phyloP scores from a whole-genome alignment of 1,140 invertebrate genomes.

The Metaphire vulgaris region DNA sequence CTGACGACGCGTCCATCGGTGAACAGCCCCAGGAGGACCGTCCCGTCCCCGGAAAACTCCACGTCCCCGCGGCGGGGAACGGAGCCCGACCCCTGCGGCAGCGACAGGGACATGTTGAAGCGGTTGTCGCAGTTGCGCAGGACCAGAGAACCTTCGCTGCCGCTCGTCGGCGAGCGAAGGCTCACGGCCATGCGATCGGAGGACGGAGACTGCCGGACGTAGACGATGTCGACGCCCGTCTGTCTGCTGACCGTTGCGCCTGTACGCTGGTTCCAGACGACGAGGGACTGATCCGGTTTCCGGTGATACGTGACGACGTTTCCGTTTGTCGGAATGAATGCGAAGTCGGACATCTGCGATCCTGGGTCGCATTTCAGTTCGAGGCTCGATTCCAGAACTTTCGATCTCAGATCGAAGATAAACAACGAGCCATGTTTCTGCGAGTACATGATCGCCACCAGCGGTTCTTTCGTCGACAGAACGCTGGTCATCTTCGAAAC shows the following conservation, averaged over 20 bases:
- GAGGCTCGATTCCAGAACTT: background rate
- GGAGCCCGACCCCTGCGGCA: constrained; percentile 8
- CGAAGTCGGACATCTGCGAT: constrained; percentile 12
- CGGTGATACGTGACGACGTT: constrained; percentile 19
- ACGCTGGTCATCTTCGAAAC: constrained; percentile 2
- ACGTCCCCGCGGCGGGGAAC: constrained; percentile 1
- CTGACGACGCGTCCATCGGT: background rate
- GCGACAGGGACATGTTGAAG: constrained; percentile 9
- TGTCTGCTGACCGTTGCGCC: constrained; percentile 6
- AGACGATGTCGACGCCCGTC: constrained; percentile 4
- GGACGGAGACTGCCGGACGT: constrained; percentile 14
- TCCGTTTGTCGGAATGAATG: constrained; percentile 18
- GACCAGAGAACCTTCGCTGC: constrained; percentile 2
- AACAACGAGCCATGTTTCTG: constrained; percentile 6
- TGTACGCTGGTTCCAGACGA: constrained; percentile 24
- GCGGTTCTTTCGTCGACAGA: constrained; percentile 10
- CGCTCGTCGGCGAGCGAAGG: constrained; percentile 3
- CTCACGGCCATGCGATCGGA: constrained; percentile 22
- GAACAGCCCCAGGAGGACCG: constrained; percentile 15
- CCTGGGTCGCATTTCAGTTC: background rate
- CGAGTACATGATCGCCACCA: constrained; percentile 14
- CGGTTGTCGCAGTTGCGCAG: constrained; percentile 16
- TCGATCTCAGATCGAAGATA: constrained; percentile 21
- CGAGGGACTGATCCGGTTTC: constrained; percentile 13
- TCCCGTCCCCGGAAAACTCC: constrained; percentile 22